A percentile compares a stretch with the other conserved stretches of the same genome.
These are phyloP conservation scores for Nebria ingens DNA, from an alignment of 1,140 invertebrate genomes.

Conservation along the genomic window DNA sequence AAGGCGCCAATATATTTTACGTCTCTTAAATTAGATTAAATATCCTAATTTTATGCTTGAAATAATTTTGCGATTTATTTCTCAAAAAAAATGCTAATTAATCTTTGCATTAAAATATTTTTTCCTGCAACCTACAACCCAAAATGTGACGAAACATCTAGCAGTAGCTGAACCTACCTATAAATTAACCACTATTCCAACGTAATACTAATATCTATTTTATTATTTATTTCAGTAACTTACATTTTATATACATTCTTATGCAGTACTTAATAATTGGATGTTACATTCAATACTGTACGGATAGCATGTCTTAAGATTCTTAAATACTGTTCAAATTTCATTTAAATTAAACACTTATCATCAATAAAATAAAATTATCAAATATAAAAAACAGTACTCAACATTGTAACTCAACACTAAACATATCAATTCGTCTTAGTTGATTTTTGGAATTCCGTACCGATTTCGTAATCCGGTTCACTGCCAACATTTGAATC, in stretches of 20 bases:
- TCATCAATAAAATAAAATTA: not conserved
- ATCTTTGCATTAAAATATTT: no score
- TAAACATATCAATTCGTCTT: constrained; percentile 18
- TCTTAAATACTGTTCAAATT: constrained; percentile 5
- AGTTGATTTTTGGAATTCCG: constrained; percentile 28
- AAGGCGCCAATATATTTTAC: no score
- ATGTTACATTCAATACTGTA: no score
- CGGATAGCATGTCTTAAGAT: not conserved
- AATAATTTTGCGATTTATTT: no score
- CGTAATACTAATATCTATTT: not conserved
- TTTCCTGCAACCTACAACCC: no score
- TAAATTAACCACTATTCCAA: no score
- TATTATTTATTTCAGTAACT: constrained; percentile 4
- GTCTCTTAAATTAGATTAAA: no score
- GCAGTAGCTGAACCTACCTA: no score
- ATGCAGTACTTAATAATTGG: not conserved
- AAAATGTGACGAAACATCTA: no score
- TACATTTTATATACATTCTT: constrained; percentile 2
- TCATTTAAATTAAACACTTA: constrained; percentile 6
- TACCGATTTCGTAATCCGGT: constrained; percentile 30
- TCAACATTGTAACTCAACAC: not conserved
- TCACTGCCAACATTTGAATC: constrained; percentile 34
- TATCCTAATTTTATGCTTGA: no score
- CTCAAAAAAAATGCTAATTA: no score
- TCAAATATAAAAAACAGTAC: constrained; percentile 1